phyloP scores from a whole-genome alignment of 2,888 invertebrate genomes.

The Nymphalis polychloros region DNA sequence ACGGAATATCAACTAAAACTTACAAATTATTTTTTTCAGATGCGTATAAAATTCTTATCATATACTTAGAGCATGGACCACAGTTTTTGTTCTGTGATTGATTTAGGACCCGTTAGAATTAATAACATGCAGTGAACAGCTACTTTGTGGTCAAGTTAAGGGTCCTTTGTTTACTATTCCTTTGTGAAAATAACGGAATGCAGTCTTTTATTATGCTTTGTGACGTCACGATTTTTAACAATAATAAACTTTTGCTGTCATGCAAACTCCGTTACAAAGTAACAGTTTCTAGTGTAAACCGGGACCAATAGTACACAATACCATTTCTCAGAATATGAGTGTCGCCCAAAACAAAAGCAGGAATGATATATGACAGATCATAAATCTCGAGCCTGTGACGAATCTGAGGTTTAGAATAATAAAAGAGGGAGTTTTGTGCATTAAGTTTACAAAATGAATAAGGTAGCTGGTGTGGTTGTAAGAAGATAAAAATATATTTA shows the following conservation, averaged over 20 bases:
- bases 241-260: conserved; percentile 75
- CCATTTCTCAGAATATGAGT: conserved; percentile 69
- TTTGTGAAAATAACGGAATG: conserved; percentile 70
- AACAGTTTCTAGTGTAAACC: conserved; percentile 78
- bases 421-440: conserved; percentile 49
- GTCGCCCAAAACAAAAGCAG: conserved; percentile 63
- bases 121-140: conserved; percentile 62
- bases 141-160: conserved; percentile 68
- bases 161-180: conserved; percentile 60
- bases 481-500: conserved; percentile 26
- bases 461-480: conserved; percentile 59
- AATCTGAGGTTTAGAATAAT: conserved; percentile 76
- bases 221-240: conserved; percentile 74
- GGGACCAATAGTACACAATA: conserved; percentile 64
- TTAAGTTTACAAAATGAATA: conserved; percentile 52
- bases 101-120: conserved; percentile 51
- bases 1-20: too few species aligned
- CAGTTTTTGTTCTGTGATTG: conserved; percentile 47
- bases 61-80: conserved; percentile 32
- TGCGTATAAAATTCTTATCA: not conserved
- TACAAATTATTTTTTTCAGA: too few species aligned
- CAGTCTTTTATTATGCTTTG: conserved; percentile 57
- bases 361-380: conserved; percentile 66
- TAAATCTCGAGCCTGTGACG: conserved; percentile 66
- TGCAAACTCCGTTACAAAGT: conserved; percentile 61